Evolutionary conservation across 1,140 invertebrate genomes (phyloP).

Genomic region (Radopholus similis): DNA sequence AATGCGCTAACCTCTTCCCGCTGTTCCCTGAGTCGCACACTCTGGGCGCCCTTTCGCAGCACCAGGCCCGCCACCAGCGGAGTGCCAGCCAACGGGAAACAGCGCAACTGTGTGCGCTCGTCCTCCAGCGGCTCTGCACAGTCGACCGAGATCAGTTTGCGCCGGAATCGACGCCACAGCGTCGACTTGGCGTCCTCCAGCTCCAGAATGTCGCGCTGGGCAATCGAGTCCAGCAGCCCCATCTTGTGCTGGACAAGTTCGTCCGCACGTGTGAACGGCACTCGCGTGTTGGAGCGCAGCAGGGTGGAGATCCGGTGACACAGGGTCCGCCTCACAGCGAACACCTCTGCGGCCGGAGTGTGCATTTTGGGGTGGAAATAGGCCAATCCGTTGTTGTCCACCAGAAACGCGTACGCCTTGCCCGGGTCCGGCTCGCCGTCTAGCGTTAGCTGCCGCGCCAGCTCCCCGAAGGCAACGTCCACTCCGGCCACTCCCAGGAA

Average conservation of each 20-base stretch:
- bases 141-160: constrained; percentile 31
- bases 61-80: constrained; percentile 46
- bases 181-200: constrained; percentile 49
- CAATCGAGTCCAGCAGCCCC: constrained; percentile 53
- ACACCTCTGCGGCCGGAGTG: constrained; percentile 46
- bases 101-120: constrained; percentile 25
- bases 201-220: constrained; percentile 48
- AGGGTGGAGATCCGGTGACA: constrained; percentile 46
- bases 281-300: constrained; percentile 44
- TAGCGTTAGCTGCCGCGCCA: constrained; percentile 9
- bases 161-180: constrained; percentile 38
- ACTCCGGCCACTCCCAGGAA: constrained; percentile 48
- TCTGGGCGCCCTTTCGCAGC: neutral
- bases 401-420: constrained; percentile 48
- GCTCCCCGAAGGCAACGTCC: constrained; percentile 38
- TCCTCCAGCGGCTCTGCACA: constrained; percentile 27
- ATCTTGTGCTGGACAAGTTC: constrained; percentile 49
- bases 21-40: neutral
- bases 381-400: constrained; percentile 59
- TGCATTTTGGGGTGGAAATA: constrained; percentile 47
- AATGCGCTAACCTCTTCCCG: neutral
- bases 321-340: constrained; percentile 48
- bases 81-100: constrained; percentile 23
- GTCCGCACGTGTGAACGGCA: constrained; percentile 51
- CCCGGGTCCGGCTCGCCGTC: constrained; percentile 12